Base-by-base conservation (phyloP, 2,797 vertebrate genomes). In the Halcyon badia region DNA sequence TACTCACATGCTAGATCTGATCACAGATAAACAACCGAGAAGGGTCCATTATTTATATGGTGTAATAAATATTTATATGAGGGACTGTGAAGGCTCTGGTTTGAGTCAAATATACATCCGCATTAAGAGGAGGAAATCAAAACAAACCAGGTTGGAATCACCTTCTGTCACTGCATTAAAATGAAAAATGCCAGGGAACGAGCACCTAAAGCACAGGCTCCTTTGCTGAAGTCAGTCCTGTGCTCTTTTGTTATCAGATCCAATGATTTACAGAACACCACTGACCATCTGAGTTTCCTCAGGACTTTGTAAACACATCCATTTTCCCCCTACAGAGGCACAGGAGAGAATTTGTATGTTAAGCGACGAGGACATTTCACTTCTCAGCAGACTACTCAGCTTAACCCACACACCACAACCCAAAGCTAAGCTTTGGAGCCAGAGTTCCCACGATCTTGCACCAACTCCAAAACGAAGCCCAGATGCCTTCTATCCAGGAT, bases 61-160 rank as follows among this genome's bases (percentile, higher is more conserved):
- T 80, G 13, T 51, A 75, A 85, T 77, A 97, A 95, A 91, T 93
- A 95, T 90, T 97, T 96, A 87, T 75, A 68, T 30, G 52, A 83
- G 6, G 41, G 11, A 61, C 41, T 37, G 61, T 22, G 51, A 90
- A 65, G 57, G 60, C 17, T 83, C 61, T 90, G 64, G 42, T 87
- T 72, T 13, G 3, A 93, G 48, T 83, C 83, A 39, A 61, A 71
- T 17, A 58, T 71, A 48, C 54, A 44, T 94, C 49, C 83, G 64
- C 75, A 77, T 83, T 83, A 91, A 89, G 71, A 89, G 39, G 14
- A 37, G n/a, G 39, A 89, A 96, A 93, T 72, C 54, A 92, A 94
- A 94, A 89, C 83, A 94, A 87, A 94, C 71, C 56, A 78, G 17
- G 17, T 73, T 80, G 56, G 42, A 87, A 87, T 81, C 76, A 83